Percentiles rank a stretch among this genome's conserved stretches.
phyloP scores from a whole-genome alignment of 2,797 vertebrate species.

The Babyrousa celebensis region DNA sequence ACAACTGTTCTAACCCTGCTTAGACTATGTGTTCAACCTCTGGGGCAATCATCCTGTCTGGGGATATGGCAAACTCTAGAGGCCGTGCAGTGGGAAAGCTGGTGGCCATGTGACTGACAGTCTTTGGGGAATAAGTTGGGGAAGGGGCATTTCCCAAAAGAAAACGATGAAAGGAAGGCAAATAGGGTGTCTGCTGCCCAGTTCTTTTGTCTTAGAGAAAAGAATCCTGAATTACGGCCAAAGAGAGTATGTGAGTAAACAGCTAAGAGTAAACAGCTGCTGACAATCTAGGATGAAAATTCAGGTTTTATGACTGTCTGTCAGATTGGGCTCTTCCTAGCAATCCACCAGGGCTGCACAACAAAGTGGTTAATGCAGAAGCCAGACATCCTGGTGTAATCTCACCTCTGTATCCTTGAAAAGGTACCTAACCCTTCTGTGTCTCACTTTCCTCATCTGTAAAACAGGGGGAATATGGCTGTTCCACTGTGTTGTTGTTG shows the following conservation, averaged over 20 bases:
- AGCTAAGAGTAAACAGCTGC: background rate
- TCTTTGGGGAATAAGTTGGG: background rate
- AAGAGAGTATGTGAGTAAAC: background rate
- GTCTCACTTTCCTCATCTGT: background rate
- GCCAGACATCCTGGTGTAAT: background rate
- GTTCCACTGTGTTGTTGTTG: background rate
- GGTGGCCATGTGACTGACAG: background rate
- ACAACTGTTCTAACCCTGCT: background rate
- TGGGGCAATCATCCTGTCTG: background rate
- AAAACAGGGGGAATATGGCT: background rate
- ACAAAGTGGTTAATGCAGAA: background rate
- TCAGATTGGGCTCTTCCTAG: background rate
- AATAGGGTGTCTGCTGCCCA: background rate
- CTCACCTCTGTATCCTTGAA: background rate
- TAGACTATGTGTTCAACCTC: background rate
- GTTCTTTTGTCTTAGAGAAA: slow-evolving; percentile 5
- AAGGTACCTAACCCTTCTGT: background rate
- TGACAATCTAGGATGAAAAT: slow-evolving; percentile 4
- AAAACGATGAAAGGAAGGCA: background rate
- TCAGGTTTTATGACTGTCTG: background rate
- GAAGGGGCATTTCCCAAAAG: background rate
- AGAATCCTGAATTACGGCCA: background rate
- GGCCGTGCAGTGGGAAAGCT: background rate
- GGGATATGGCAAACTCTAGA: background rate
- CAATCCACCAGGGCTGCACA: background rate